Evolutionary conservation across 2,113 vertebrate genomes (phyloP), one percentile per base, ranked within the genome.

Genomic region (Meleagris gallopavo): DNA sequence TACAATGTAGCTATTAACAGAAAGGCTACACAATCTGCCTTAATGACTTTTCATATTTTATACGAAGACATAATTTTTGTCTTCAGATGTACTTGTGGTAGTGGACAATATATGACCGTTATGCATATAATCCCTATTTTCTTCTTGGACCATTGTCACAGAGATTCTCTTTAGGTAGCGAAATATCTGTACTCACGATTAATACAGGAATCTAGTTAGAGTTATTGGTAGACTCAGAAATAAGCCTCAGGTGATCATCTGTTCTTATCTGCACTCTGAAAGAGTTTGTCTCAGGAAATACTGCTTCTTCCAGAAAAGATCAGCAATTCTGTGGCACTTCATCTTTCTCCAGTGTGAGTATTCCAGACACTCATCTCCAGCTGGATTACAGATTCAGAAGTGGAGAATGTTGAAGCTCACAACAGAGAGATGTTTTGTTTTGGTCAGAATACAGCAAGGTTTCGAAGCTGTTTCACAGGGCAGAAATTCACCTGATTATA

Each of bases 21-120:
- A 61, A 91, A 48, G 9, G 4, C 60, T 66, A 20, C 20, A 45
- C 8, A 54, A 22, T 66, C 22, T 34, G 3, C 14, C 65, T 81
- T 93, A 54, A 81, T 8, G 20, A 40, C 6, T 25, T 50, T 83
- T 30, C 36, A 16, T 62, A 40, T 81, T 43, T 7, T 52, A 57
- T 13, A 29, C 12, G 4, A 38, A 30, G 16, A 61, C 34, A 9
- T 40, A 48, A 70, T 74, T 83, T 83, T 36, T 58, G 9, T 62
- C 55, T 93, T 73, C 55, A 74, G 65, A 67, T 57, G 20, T 13
- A 36, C 30, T 90, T 93, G 70, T 61, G 70, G 16, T 8, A 52
- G 25, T 25, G 10, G 34, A 22, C 74, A 58, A 67, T 30, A 45
- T 20, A 18, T 58, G 13, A 64, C 0, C 0, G 8, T 60, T 25